Percentiles rank a stretch among this genome's conserved stretches.
Conservation (phyloP, 2,888 invertebrate species). For the Achlya flavicornis region DNA sequence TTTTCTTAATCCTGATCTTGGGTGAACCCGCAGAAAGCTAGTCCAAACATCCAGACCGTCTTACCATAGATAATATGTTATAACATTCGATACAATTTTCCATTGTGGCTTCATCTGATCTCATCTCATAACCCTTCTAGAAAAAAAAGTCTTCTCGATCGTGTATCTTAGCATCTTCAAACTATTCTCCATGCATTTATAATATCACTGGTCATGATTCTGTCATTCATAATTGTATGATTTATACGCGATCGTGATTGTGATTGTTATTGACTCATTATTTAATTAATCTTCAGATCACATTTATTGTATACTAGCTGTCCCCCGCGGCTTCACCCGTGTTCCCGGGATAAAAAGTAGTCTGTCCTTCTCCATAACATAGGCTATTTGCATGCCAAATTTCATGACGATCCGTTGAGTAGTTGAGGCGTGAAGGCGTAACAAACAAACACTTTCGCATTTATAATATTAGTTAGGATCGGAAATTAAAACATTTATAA, state of each 20-base stretch:
- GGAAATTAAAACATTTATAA: too few species aligned
- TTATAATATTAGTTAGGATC: too few species aligned
- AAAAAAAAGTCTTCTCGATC: background rate
- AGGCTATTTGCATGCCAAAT: too few species aligned
- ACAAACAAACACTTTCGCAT: too few species aligned
- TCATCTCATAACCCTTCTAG: background rate
- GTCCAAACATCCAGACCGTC: background rate
- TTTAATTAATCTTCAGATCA: background rate
- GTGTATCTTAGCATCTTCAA: background rate
- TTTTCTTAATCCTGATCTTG: too few species aligned
- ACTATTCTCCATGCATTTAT: background rate
- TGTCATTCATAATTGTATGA: background rate
- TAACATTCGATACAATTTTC: background rate
- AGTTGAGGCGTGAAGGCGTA: too few species aligned
- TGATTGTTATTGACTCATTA: background rate
- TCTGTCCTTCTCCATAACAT: too few species aligned
- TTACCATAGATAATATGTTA: background rate
- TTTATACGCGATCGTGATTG: background rate
- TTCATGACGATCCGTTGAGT: too few species aligned
- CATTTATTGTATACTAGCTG: too few species aligned
- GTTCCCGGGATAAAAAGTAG: too few species aligned
- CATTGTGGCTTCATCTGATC: background rate
- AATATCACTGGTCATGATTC: background rate
- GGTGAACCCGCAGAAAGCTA: background rate
- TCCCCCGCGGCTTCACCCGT: too few species aligned